Conservation (phyloP, 2,797 vertebrate genomes). For the Myioborus miniatus region DNA sequence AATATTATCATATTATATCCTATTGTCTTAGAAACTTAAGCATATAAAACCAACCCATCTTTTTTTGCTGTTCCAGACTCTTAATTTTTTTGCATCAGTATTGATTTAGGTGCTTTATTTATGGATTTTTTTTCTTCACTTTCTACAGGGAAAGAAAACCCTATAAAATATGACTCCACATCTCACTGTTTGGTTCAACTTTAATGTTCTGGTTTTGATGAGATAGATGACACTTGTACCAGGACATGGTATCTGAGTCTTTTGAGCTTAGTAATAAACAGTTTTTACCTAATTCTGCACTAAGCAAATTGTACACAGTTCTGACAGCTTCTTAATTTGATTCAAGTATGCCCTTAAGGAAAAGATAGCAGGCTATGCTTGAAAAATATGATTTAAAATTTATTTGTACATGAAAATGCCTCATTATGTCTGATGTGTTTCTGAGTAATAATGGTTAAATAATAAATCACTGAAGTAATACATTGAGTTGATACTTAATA, state of each 20-base stretch:
- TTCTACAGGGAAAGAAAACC: background rate
- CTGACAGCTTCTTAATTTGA: background rate
- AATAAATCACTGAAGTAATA: background rate
- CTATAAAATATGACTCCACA: background rate
- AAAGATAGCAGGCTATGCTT: background rate
- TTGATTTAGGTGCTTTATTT: background rate
- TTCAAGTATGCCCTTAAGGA: background rate
- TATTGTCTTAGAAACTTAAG: background rate
- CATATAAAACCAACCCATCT: background rate
- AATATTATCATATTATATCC: background rate
- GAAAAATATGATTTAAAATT: background rate
- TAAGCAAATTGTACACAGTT: background rate
- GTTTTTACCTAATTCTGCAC: background rate
- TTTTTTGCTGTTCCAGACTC: background rate
- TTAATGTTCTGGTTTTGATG: background rate
- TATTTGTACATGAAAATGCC: constrained; percentile 21
- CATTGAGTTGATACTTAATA: background rate
- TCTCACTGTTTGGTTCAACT: background rate
- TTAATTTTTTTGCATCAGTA: background rate
- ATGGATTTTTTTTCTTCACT: background rate
- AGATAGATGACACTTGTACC: background rate
- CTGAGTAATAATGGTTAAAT: background rate
- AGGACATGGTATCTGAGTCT: background rate
- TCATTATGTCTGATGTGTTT: background rate
- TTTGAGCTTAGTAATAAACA: background rate